A percentile compares a stretch with the other conserved stretches of the same genome.
phyloP scores from a whole-genome alignment of 2,797 vertebrate genomes.

The Argentina silus region DNA sequence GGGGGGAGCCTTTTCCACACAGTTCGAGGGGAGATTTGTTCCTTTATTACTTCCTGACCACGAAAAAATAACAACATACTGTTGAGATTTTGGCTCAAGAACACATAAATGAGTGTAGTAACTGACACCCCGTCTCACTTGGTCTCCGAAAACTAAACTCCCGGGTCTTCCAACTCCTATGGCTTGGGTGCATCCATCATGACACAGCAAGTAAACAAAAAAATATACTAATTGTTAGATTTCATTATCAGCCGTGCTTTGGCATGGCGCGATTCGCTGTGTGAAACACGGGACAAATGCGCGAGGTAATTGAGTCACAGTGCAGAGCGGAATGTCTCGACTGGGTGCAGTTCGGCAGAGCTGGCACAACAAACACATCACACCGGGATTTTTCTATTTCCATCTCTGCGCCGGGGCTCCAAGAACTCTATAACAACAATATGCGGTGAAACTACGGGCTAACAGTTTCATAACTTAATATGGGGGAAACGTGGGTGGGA shows the following conservation, averaged over 20 bases:
- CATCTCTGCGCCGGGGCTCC: constrained; percentile 28
- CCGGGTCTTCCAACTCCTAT: not conserved
- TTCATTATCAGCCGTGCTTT: constrained; percentile 37
- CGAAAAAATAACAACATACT: constrained; percentile 37
- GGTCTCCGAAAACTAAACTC: constrained; percentile 1
- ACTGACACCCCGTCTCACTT: constrained; percentile 10
- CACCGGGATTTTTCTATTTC: constrained; percentile 21
- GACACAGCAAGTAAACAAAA: constrained; percentile 19
- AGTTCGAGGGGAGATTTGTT: constrained; percentile 39
- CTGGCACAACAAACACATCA: constrained; percentile 19
- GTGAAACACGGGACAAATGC: constrained; percentile 57
- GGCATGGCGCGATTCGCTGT: constrained; percentile 34
- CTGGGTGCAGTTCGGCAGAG: constrained; percentile 55
- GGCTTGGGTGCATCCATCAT: constrained; percentile 3
- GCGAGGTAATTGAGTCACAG: constrained; percentile 52
- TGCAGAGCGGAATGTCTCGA: constrained; percentile 67
- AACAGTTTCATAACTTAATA: constrained; percentile 19
- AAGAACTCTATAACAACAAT: constrained; percentile 9
- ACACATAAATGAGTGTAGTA: not conserved
- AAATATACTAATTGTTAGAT: constrained; percentile 37
- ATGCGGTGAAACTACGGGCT: constrained; percentile 14
- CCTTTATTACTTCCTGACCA: constrained; percentile 43
- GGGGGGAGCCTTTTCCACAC: constrained; percentile 49
- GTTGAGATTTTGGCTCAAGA: constrained; percentile 20
- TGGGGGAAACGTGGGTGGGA: not conserved